phyloP scores from a whole-genome alignment of 2,113 vertebrate species.

The Percina caprodes region DNA sequence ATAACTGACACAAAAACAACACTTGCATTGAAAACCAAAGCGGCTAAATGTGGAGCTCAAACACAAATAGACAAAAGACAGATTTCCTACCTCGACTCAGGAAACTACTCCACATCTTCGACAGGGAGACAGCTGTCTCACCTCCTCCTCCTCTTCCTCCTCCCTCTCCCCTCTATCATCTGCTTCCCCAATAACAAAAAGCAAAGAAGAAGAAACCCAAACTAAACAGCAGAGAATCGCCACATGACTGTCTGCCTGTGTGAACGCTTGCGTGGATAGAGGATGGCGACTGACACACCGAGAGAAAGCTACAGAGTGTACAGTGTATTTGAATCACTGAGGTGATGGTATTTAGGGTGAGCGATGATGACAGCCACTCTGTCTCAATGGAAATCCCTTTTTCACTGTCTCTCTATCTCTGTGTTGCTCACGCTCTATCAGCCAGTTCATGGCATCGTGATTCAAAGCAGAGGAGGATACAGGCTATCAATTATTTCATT shows the following conservation, averaged over 20 bases:
- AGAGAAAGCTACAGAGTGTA: constrained; percentile 40
- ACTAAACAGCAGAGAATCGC: constrained; percentile 41
- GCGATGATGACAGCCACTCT: constrained; percentile 56
- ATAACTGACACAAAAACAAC: background rate
- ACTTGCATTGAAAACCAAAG: background rate
- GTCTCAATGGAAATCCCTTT: constrained; percentile 65
- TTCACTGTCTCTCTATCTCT: constrained; percentile 24
- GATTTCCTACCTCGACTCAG: constrained; percentile 69
- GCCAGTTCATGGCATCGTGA: constrained; percentile 26
- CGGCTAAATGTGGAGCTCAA: background rate
- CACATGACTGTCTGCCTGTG: constrained; percentile 39
- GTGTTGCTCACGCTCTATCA: constrained; percentile 19
- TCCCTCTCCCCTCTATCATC: constrained; percentile 53
- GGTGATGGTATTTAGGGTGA: constrained; percentile 66
- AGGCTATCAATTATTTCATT: background rate
- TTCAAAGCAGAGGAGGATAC: background rate
- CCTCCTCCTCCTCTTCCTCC: constrained; percentile 49
- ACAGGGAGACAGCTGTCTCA: constrained; percentile 55
- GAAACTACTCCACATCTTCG: constrained; percentile 72
- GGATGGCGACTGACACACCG: constrained; percentile 33
- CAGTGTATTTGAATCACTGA: constrained; percentile 60
- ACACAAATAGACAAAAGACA: constrained; percentile 28
- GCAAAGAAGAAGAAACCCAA: constrained; percentile 34
- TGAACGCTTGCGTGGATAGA: constrained; percentile 3
- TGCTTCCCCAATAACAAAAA: constrained; percentile 43